Evolutionary conservation across 2,888 invertebrate genomes (phyloP), one percentile per base, ranked within the genome.

Genomic region (Apamea sordens): DNA sequence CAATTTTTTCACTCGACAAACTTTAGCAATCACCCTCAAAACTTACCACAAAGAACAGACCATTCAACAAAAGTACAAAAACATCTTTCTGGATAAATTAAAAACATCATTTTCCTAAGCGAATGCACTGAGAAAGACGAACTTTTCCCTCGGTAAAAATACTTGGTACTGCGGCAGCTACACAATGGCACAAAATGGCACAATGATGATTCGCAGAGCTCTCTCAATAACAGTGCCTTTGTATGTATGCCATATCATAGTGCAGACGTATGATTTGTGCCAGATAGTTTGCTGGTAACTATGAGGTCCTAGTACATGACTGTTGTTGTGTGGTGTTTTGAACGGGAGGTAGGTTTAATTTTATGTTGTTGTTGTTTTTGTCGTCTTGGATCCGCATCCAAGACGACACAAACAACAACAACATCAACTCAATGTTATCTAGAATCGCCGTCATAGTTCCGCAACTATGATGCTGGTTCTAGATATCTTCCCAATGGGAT

Each of bases 71-170:
- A 76, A 61, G 71, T 70, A 47, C 53, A 82, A 82, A 83, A 85
- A 21, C n/a, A 59, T 82, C 73, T 84, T 80, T 81, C 76, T 71
- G 24, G 47, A 15, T 76, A 71, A 81, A 90, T 86, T 82, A 87
- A 85, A 89, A 90, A 87, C 76, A 85, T 80, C 76, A 88, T 85
- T 89, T 75, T 80, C 82, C 86, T 85, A 81, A 84, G 82, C 83
- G 68, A 73, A 69, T 84, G 86, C 84, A 82, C 71, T 80, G 84
- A 78, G 82, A 72, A 87, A 86, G 84, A 77, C 80, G 78, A 89
- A 90, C 88, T 89, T 89, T 91, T 86, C 77, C 56, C 89, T 84
- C 71, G 86, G 84, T 88, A 86, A 89, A 91, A 91, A 90, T 91
- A 90, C 90, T 91, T 90, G 84, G 84, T 80, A 69, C 50, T 76